Evolutionary conservation across 2,797 vertebrate genomes (phyloP).

Genomic region (Alauda arvensis): DNA sequence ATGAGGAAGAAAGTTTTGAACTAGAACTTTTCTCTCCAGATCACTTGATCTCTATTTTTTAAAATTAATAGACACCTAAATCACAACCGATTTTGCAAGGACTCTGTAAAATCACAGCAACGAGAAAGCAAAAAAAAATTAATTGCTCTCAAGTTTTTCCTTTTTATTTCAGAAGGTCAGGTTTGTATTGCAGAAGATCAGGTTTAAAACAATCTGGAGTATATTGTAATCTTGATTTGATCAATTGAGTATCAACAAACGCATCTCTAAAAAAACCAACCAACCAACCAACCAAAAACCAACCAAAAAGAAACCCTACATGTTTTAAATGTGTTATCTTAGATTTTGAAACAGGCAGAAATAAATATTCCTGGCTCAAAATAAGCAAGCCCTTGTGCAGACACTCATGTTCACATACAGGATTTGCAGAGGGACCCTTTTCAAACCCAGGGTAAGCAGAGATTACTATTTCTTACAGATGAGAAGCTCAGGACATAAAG

Average conservation of each 20-base stretch:
- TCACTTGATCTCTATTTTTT: neutral
- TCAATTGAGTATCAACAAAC: neutral
- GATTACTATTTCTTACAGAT: neutral
- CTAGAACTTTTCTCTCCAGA: neutral
- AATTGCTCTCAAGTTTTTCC: neutral
- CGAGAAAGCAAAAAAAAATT: neutral
- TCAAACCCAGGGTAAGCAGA: neutral
- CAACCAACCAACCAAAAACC: no score
- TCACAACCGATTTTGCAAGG: neutral
- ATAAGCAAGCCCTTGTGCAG: neutral
- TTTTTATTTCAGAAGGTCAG: neutral
- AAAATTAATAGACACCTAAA: neutral
- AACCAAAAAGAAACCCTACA: neutral
- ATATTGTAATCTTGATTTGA: neutral
- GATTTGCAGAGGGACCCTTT: neutral
- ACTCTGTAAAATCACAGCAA: neutral
- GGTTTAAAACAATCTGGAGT: neutral
- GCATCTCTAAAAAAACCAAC: neutral
- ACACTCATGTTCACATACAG: neutral
- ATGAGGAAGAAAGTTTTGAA: neutral
- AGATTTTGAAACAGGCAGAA: neutral
- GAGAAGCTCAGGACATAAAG: neutral
- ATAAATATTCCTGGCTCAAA: neutral
- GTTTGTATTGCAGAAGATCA: neutral
- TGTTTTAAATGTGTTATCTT: neutral